phyloP scores from a whole-genome alignment of 2,888 invertebrate species.

The Pelosia muscerda region DNA sequence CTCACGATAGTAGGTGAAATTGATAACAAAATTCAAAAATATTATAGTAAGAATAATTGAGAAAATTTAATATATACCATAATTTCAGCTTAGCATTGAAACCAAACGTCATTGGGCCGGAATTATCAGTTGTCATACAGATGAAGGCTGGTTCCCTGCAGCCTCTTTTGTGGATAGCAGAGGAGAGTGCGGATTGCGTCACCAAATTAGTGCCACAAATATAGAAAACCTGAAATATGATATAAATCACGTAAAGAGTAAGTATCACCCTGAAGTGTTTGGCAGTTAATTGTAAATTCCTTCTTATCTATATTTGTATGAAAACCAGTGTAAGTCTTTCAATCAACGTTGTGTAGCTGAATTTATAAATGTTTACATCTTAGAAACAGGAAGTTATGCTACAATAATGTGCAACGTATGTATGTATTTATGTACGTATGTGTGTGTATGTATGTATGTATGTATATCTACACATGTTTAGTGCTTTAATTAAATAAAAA shows the following conservation, averaged over 20 bases:
- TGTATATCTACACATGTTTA: no score
- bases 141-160: conserved; percentile 90
- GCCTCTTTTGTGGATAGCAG: conserved; percentile 88
- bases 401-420: neutral
- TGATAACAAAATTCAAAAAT: no score
- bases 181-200: conserved; percentile 85
- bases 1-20: neutral
- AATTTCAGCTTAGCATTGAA: conserved; percentile 51
- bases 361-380: neutral
- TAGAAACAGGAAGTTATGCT: neutral
- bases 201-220: conserved; percentile 78
- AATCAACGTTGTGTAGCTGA: no score
- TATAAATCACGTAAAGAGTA: conserved; percentile 57
- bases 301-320: no score
- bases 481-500: no score
- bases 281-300: neutral
- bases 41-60: neutral
- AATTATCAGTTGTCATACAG: conserved; percentile 89
- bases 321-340: no score
- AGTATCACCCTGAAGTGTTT: neutral
- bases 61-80: conserved; percentile 1
- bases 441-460: no score
- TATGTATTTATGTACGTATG: no score
- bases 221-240: conserved; percentile 85
- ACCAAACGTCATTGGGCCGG: conserved; percentile 87